Percentiles rank a stretch among this genome's conserved stretches.
Conservation (phyloP, 2,113 vertebrate species). For the Calidris pygmaea region DNA sequence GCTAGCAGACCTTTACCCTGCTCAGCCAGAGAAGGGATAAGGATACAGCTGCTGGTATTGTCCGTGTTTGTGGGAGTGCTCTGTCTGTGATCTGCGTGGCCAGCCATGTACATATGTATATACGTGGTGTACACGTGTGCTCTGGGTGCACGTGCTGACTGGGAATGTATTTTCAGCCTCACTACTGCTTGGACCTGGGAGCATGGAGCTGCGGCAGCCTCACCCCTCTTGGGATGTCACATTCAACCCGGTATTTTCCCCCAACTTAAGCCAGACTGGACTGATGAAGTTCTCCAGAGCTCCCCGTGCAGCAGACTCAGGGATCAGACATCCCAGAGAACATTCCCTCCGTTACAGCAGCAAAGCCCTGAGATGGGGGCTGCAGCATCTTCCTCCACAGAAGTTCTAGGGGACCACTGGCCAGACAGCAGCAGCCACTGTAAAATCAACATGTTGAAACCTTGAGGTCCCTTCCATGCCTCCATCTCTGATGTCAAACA, state of each 20-base stretch:
- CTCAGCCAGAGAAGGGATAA: neutral
- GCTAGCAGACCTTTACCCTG: neutral
- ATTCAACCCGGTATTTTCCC: neutral
- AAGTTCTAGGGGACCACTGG: neutral
- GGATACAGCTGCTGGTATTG: neutral
- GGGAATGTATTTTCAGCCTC: neutral
- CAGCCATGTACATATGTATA: rapidly evolving
- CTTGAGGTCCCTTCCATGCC: neutral
- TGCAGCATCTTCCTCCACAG: neutral
- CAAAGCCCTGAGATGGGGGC: neutral
- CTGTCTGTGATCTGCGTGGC: neutral
- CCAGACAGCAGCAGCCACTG: neutral
- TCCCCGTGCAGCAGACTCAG: neutral
- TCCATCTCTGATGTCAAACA: neutral
- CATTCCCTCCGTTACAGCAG: neutral
- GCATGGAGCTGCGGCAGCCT: neutral
- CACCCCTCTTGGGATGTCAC: neutral
- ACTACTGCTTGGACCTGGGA: neutral
- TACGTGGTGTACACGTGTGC: rapidly evolving
- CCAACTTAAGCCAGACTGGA: neutral
- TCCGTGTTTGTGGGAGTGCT: neutral
- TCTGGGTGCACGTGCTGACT: rapidly evolving
- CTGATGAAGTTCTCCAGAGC: neutral
- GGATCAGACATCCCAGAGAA: neutral
- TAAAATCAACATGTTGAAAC: neutral